Evolutionary conservation across 2,797 vertebrate species (phyloP), one percentile per base, ranked within the genome.

Genomic region (Onychomys torridus): DNA sequence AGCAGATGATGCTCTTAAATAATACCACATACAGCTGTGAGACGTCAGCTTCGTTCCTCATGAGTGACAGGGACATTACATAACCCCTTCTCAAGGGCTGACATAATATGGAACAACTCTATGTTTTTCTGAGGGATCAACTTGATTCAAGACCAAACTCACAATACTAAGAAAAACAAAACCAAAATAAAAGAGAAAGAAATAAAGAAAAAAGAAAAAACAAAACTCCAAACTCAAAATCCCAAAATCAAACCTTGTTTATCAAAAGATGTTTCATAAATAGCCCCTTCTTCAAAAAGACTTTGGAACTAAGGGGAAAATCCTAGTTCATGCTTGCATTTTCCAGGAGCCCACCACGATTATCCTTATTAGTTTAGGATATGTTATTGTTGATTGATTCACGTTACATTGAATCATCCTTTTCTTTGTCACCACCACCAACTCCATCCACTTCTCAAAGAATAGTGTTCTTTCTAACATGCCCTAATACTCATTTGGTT

Each of bases 291-390:
- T 63, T 93, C 34, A 86, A 81, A 67, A 3, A 81, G 67, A 17
- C 25, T 91, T 84, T 57, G 46, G 32, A 67, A 49, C 32, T 29
- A 59, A 95, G 37, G 37, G 71, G 4, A 49, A 95, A 97, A 86
- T 16, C 43, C 34, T 17, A 78, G 52, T 52, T 81, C 49, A 77
- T 63, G 25, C 49, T 61, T 93, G 10, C 13, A 93, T 94, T 93
- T 89, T 71, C 96, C 57, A 92, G 87, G 19, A 73, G 46, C 29
- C 52, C 77, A 55, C 13, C 27, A 79, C 34, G 5, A 90, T 25
- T 85, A 49, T 88, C 69, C 12, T 88, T 96, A 73, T 87, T 93
- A 96, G 93, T 82, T 71, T 32, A 92, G 27, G 8, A 23, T 63
- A 2, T 3, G 34, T 88, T 91, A 57, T 83, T 95, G 83, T 94